Evolutionary conservation across 1,140 invertebrate genomes (phyloP).

Genomic region (Glossosoma conforme): DNA sequence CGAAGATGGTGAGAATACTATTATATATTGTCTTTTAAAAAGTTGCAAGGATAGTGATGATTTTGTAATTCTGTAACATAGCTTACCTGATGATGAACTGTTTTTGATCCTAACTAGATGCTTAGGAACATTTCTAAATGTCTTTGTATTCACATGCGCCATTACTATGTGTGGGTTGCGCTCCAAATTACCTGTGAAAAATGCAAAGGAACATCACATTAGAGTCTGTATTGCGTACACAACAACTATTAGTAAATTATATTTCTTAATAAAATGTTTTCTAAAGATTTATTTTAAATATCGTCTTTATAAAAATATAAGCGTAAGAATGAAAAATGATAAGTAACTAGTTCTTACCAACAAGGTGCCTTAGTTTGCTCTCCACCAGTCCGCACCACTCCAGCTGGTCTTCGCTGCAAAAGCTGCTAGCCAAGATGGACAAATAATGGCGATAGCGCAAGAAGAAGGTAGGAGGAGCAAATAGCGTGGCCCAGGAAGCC

Average conservation of each 20-base stretch:
- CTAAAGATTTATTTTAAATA: no score
- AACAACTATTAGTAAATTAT: no score
- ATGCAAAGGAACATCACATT: no score
- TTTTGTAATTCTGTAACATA: no score
- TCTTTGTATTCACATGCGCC: slow-evolving; percentile 93
- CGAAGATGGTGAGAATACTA: no score
- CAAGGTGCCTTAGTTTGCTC: slow-evolving; percentile 91
- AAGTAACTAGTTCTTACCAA: slow-evolving; percentile 53
- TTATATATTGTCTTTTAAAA: no score
- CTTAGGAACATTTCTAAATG: slow-evolving; percentile 52
- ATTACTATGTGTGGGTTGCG: slow-evolving; percentile 85
- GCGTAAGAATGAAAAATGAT: no score
- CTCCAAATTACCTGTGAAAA: slow-evolving; percentile 85
- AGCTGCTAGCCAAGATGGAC: slow-evolving; percentile 77
- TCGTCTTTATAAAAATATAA: no score
- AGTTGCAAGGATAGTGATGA: no score
- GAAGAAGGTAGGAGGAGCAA: slow-evolving; percentile 94
- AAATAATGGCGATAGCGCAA: slow-evolving; percentile 95
- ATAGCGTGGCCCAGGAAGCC: slow-evolving; percentile 85
- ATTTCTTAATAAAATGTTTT: no score
- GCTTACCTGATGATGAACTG: slow-evolving; percentile 3
- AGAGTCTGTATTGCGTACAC: no score
- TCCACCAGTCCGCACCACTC: slow-evolving; percentile 97
- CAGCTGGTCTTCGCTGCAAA: slow-evolving; percentile 76
- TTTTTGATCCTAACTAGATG: slow-evolving; percentile 36